Base-by-base conservation (phyloP, 2,113 vertebrate species). In the Callaeas wilsoni region DNA sequence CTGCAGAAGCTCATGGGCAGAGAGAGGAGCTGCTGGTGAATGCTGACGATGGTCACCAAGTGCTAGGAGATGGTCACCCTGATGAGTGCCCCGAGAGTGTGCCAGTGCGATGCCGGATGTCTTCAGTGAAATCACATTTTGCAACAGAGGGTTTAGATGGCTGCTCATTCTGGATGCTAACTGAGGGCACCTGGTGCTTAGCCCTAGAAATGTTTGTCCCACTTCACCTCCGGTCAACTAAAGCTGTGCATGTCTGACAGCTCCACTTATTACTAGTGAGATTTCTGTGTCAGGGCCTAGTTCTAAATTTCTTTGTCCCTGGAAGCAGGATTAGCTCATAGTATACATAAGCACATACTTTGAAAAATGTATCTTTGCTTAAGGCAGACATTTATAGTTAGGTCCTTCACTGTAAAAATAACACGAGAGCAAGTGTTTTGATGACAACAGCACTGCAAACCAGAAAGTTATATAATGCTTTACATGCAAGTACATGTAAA, bases 71-170 rank as follows among this genome's bases (percentile, higher is more conserved):
- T 52, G 30, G 47, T 25, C 60, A 56, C 50, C 18, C 52, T n/a
- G n/a, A n/a, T n/a, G n/a, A 35, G 60, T 30, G 30, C 10, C 19
- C 57, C 27, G 73, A 33, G 42, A 33, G 9, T 0, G 0, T 52
- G 20, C n/a, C 5, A 0, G 11, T 20, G 75, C 1, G 0, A 9
- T 46, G 21, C 6, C 86, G 23, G 33, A 13, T 44, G 32, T 33
- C 50, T 49, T 49, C 41, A 56, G 33, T 35, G 32, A 71, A 75
- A 76, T 17, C 30, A 25, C 42, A 1, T 32, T 87, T 81, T 75
- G 68, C 14, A 15, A 10, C 25, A 47, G 49, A 52, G 15, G 23
- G 9, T 17, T 55, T 14, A 59, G 26, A 16, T 1, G 4, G 19
- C 37, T 71, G 14, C 37, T 56, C 4, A 0, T 53, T 84, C 76